These are phyloP conservation scores for Monopterus albus DNA, from an alignment of 2,113 vertebrate species.

Conservation along the genomic window DNA sequence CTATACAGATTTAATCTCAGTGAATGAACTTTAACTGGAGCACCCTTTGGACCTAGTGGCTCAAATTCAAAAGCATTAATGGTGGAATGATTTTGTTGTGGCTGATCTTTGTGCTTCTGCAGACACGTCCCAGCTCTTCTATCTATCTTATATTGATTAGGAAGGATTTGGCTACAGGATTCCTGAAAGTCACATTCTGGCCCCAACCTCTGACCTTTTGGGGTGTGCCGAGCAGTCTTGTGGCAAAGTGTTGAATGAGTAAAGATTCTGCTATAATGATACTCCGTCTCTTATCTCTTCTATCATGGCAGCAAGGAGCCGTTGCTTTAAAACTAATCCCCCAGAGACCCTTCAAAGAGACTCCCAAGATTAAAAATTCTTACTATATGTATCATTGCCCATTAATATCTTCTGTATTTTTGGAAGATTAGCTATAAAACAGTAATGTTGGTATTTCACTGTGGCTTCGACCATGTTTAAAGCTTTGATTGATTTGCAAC, in stretches of 20 bases:
- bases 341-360: constrained; percentile 27
- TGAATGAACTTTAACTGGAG: constrained; percentile 23
- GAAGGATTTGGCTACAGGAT: constrained; percentile 42
- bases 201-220: constrained; percentile 48
- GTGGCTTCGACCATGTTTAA: too few relatives aligned
- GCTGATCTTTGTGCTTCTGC: constrained; percentile 6
- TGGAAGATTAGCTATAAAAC: not conserved
- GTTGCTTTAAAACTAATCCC: constrained; percentile 27
- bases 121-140: constrained; percentile 25
- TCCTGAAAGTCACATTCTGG: constrained; percentile 56
- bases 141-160: constrained; percentile 58
- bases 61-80: constrained; percentile 45
- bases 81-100: constrained; percentile 16
- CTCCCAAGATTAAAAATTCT: constrained; percentile 3
- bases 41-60: not conserved
- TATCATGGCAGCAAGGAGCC: constrained; percentile 26
- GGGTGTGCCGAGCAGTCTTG: constrained; percentile 26
- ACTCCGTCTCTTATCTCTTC: constrained; percentile 10
- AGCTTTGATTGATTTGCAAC: too few relatives aligned
- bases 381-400: constrained; percentile 1
- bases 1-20: constrained; percentile 17
- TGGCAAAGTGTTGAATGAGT: constrained; percentile 33
- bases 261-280: constrained; percentile 25
- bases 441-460: constrained; percentile 9
- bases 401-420: not conserved